Base-by-base conservation (phyloP, 2,113 vertebrate genomes). In the Nipponia nippon region DNA sequence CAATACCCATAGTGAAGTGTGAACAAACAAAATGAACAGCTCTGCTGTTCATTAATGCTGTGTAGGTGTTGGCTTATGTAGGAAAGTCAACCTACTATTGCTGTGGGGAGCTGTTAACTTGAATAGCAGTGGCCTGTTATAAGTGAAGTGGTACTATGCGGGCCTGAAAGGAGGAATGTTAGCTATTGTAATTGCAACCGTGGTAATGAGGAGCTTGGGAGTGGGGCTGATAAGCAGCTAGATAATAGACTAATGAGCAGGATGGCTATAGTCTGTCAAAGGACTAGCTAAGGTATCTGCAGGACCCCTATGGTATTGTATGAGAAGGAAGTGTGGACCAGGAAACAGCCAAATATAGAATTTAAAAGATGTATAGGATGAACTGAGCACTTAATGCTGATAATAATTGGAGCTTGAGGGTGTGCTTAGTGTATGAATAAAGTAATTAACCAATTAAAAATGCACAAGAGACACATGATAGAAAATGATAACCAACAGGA, bases 401-500 rank as follows among this genome's bases (percentile, higher is more conserved):
- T 96, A 90, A 92, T 96, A 96, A 97, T 80, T 94, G 95, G 58
- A 79, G 95, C 92, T 93, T 67, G 93, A 95, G 93, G 90, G 87
- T 96, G 95, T 94, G 95, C 96, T 96, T 83, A 72, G 90, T 95
- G 80, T 95, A 88, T 49, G 96, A 96, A 96, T 90, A 94, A 93
- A 97, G 96, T 97, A 96, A 97, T 97, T 97, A 96, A 94, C 92
- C 96, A 96, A 97, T 95, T 97, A 97, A 96, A 97, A 95, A 95
- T 88, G 95, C 96, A 94, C 96, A 49, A 26, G 96, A 96, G 96
- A 93, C 62, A 11, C 96, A 83, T 85, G 93, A 95, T 96, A 77
- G 93, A 58, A 88, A 96, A 73, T 73, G 93, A 95, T 95, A 96
- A 96, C 73, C 96, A 96, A 93, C 92, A 92, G 96, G 84, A 96